phyloP scores from a whole-genome alignment of 2,113 vertebrate species.

The Lepisosteus osseus region DNA sequence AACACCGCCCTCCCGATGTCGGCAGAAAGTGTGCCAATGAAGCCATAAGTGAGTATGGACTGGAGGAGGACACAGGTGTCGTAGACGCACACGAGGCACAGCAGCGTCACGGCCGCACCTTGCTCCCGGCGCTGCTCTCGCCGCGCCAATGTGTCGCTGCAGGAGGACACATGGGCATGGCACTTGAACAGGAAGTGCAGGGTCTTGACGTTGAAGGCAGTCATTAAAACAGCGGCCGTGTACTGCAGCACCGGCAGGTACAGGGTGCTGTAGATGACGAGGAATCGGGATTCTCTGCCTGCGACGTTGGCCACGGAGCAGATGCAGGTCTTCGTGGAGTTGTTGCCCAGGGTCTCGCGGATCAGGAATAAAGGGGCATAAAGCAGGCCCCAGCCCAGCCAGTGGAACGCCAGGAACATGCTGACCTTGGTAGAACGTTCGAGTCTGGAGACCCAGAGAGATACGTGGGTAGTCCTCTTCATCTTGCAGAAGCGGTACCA shows the following conservation, averaged over 20 bases:
- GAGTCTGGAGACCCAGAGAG: neutral
- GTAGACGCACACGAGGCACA: neutral
- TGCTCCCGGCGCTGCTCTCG: neutral
- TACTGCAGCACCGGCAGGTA: neutral
- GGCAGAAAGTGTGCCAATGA: neutral
- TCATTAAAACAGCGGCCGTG: neutral
- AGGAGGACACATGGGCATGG: neutral
- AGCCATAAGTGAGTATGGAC: neutral
- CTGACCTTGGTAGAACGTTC: neutral
- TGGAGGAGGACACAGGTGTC: slow-evolving; percentile 1
- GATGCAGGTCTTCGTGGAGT: neutral
- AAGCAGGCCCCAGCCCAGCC: slow-evolving; percentile 2
- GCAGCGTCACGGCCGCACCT: neutral
- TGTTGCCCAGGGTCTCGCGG: neutral
- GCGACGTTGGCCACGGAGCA: neutral
- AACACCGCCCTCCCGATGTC: neutral
- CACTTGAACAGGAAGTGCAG: neutral
- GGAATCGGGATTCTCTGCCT: neutral
- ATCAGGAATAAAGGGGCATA: neutral
- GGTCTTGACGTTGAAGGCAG: neutral
- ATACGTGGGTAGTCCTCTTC: neutral
- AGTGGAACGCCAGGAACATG: neutral
- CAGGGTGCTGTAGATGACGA: neutral
- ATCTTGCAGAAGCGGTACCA: slow-evolving; percentile 1
- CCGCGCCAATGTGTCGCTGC: no score